Base-by-base conservation (phyloP, 2,888 invertebrate genomes). In the Monochamus alternatus region DNA sequence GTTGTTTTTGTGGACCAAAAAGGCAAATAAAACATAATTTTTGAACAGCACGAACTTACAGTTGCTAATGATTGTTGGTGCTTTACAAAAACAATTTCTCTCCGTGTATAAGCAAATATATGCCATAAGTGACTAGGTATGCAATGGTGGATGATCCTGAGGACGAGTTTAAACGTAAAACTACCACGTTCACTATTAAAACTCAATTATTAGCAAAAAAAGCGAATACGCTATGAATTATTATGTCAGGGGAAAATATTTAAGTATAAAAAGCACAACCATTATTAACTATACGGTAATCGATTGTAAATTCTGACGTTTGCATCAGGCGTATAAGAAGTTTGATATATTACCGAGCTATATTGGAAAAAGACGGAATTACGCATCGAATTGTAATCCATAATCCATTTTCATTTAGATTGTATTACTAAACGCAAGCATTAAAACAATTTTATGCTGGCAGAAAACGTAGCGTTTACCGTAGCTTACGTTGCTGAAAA, bases 351-450 rank as follows among this genome's bases (percentile, higher is more conserved):
- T 55, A 55, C 55, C 55, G n/a, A 47, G 55, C 55, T 7, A 22
- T 1, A 14, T 4, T 5, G 22, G 14, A 55, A 22, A 22, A 55
- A 55, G n/a, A 55, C 4, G n/a, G 14, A 14, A 55, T n/a, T 12
- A n/a, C 55, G 55, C 14, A 14, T 14, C 1, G 22, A 55, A 3
- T 55, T 14, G 55, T 55, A 55, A 55, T 55, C n/a, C n/a, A 55
- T 55, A 55, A 55, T 55, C n/a, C n/a, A 55, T n/a, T 55, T 55
- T 55, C n/a, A 55, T 55, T 55, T 22, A 47, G 12, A 47, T 47
- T 47, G 47, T 3, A 47, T 10, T 47, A 47, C 10, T 12, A 47
- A 9, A 47, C 22, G 47, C 9, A 5, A 9, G 47, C 47, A 2
- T 47, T 47, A 1, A 47, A 12, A 47, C 2, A 47, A 47, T 47